Base-by-base conservation (phyloP, 2,888 invertebrate genomes). In the Fragum fragum region DNA sequence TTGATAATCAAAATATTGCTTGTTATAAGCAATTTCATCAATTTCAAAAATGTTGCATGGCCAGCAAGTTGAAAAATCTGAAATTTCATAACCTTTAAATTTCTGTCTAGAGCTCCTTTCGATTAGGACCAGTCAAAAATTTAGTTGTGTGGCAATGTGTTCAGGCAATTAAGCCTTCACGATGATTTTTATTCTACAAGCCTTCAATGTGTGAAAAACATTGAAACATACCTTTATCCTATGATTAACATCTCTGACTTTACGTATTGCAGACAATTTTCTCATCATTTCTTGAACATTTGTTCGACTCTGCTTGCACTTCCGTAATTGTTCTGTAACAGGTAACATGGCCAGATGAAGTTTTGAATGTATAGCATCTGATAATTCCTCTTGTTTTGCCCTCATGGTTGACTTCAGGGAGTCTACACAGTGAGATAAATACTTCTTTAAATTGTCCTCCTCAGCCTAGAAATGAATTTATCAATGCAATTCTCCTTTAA, bases 211-310 rank as follows among this genome's bases (percentile, higher is more conserved):
- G n/a, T n/a, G n/a, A n/a, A n/a, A 9, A 39, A 14, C 14, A 39
- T 9, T 39, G 39, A 9, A 47, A 26, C 57, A 32, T 66, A 88
- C 88, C 83, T 86, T 85, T 28, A 89, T 85, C 66, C 80, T 73
- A 1, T 84, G 70, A 57, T 81, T 79, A 14, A 81, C 57, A 72
- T 89, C 79, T 70, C 78, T 81, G n/a, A 78, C 80, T 52, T 76
- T 77, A 18, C 86, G 79, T 23, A 89, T 81, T 23, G 76, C 32
- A 18, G 85, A 79, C 6, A 89, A 82, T 57, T 86, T 85, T 53
- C 81, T 88, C 73, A 87, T 79, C 53, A 84, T 73, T 55, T 88
- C 83, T 11, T 85, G 81, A 26, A 87, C 74, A 14, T 74, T 76
- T 28, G 82, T 76, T 47, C 85, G 82, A 16, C 85, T 36, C 11